phyloP scores from a whole-genome alignment of 1,140 invertebrate species.

The Drosophila kepulauana region DNA sequence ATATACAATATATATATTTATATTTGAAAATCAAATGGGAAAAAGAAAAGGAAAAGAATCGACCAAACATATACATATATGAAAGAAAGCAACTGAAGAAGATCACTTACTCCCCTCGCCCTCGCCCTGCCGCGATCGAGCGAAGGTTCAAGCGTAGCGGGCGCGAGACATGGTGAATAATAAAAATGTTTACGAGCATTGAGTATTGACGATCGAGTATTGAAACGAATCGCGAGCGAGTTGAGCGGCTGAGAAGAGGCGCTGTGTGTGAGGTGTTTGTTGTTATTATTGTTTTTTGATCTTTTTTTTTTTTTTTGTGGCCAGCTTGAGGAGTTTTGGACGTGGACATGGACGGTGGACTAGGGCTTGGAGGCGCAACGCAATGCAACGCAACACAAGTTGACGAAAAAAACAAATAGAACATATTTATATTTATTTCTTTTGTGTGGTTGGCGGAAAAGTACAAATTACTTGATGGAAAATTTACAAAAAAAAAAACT shows the following conservation, averaged over 20 bases:
- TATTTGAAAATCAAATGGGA: no score
- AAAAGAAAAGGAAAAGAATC: constrained; percentile 13
- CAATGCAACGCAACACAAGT: constrained; percentile 44
- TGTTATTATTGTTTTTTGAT: not conserved
- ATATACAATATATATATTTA: not conserved
- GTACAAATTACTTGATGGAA: constrained; percentile 24
- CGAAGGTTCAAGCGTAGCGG: constrained; percentile 44
- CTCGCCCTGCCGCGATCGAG: constrained; percentile 23
- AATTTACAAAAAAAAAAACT: constrained; percentile 34
- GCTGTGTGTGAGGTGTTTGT: constrained; percentile 22
- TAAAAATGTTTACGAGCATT: constrained; percentile 8
- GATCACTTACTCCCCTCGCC: constrained; percentile 25
- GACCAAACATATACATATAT: constrained; percentile 17
- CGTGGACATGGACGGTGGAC: constrained; percentile 3
- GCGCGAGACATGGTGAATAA: constrained; percentile 36
- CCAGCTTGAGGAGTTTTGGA: constrained; percentile 17
- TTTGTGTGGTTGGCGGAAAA: constrained; percentile 11
- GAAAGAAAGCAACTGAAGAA: constrained; percentile 29
- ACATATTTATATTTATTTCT: constrained; percentile 4
- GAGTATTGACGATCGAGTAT: not conserved
- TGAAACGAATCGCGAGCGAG: constrained; percentile 8
- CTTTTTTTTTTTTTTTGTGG: constrained; percentile 21
- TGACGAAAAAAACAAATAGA: constrained; percentile 23
- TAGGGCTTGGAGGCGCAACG: constrained; percentile 15
- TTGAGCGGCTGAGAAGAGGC: not conserved